Conservation (phyloP, 1,140 invertebrate species). For the Capitella teleta region DNA sequence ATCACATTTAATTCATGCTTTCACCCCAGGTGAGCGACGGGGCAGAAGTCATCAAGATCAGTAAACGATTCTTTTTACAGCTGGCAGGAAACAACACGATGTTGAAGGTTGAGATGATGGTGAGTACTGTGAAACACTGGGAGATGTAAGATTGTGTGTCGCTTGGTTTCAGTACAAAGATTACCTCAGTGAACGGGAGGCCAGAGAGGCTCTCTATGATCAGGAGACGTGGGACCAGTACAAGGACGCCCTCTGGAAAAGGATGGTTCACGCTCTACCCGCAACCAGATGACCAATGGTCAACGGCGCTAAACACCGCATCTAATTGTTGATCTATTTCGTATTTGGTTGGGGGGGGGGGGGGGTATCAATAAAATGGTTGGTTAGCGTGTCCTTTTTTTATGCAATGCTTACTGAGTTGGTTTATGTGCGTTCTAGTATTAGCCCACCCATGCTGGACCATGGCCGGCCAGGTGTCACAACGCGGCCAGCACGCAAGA, state of each 20-base stretch:
- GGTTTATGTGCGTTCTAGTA: too few relatives aligned
- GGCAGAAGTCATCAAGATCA: slow-evolving; percentile 35
- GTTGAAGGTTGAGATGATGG: slow-evolving; percentile 37
- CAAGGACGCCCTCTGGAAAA: slow-evolving; percentile 18
- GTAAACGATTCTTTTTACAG: slow-evolving; percentile 34
- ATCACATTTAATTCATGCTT: background rate
- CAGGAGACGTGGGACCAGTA: slow-evolving; percentile 34
- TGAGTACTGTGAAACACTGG: slow-evolving; percentile 12
- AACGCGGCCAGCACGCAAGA: too few relatives aligned
- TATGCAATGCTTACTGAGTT: too few relatives aligned
- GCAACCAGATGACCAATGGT: too few relatives aligned
- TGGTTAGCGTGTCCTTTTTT: too few relatives aligned
- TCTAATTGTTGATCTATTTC: too few relatives aligned
- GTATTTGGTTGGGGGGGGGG: too few relatives aligned
- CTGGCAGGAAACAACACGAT: slow-evolving; percentile 37
- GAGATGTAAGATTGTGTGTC: background rate
- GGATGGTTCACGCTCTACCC: too few relatives aligned
- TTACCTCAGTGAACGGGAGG: slow-evolving; percentile 26
- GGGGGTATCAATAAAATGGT: too few relatives aligned
- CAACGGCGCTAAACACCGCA: too few relatives aligned
- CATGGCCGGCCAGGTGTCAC: too few relatives aligned
- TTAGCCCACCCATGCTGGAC: too few relatives aligned
- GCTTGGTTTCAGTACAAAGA: slow-evolving; percentile 28
- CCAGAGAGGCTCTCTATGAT: slow-evolving; percentile 23
- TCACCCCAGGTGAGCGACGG: slow-evolving; percentile 35